A percentile compares a stretch with the other conserved stretches of the same genome.
These are phyloP conservation scores for Echinops telfairi DNA, from an alignment of 2,113 vertebrate species.

Conservation along the genomic window DNA sequence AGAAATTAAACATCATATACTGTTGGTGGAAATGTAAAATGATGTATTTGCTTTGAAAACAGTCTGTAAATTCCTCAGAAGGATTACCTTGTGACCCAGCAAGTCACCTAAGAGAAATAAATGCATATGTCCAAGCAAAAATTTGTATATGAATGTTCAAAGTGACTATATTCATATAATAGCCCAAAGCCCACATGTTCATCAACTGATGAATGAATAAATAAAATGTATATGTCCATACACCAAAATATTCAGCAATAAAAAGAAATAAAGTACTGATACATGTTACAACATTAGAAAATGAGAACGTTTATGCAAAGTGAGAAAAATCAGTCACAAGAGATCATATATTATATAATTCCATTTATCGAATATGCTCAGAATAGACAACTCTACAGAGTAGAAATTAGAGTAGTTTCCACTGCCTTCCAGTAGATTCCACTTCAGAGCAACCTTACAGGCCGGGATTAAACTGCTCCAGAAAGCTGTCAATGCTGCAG, in stretches of 20 bases:
- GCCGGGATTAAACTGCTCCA: no score
- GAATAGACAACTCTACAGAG: neutral
- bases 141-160: neutral
- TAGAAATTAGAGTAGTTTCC: neutral
- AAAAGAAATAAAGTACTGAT: constrained; percentile 10
- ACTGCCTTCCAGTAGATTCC: no score
- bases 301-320: constrained; percentile 5
- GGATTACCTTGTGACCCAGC: neutral
- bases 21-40: neutral
- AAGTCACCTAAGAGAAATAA: neutral
- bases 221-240: neutral
- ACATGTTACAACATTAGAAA: neutral
- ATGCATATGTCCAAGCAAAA: neutral
- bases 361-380: neutral
- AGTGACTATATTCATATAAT: constrained; percentile 4
- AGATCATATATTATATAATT: neutral
- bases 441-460: no score
- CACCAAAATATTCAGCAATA: neutral
- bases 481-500: no score
- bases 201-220: neutral
- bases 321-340: neutral
- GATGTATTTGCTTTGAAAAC: neutral
- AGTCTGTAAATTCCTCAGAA: neutral
- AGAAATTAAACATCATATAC: neutral
- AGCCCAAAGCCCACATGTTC: neutral